phyloP scores from a whole-genome alignment of 1,140 invertebrate genomes.

The Cepaea nemoralis region DNA sequence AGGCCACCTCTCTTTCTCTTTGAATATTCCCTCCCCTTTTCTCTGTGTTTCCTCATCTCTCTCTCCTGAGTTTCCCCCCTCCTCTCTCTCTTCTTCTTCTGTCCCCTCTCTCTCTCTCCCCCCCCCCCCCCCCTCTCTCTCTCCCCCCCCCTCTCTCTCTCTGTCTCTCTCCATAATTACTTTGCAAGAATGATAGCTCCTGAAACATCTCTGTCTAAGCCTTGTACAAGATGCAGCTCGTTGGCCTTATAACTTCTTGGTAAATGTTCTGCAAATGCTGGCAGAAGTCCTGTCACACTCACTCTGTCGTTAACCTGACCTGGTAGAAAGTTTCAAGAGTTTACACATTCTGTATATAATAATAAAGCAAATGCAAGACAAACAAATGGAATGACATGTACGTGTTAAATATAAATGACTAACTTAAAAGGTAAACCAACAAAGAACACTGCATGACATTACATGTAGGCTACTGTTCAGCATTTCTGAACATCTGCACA shows the following conservation, averaged over 20 bases:
- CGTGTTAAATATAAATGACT: no score
- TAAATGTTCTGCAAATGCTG: constrained; percentile 61
- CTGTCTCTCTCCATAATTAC: constrained; percentile 51
- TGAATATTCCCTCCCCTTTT: not conserved
- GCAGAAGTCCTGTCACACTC: constrained; percentile 67
- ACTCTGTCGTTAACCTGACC: constrained; percentile 45
- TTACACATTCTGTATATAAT: no score
- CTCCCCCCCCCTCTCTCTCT: no score
- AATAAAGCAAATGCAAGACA: no score
- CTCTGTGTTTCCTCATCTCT: not conserved
- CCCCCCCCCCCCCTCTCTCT: no score
- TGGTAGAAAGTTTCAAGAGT: no score
- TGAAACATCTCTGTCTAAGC: constrained; percentile 75
- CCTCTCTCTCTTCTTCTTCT: not conserved
- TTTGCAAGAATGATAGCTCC: constrained; percentile 72
- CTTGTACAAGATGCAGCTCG: constrained; percentile 73
- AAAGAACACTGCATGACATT: no score
- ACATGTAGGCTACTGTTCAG: no score
- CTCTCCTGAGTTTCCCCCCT: not conserved
- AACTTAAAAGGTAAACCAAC: no score
- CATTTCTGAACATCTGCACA: no score
- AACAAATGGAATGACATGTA: no score
- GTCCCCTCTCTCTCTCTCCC: not conserved
- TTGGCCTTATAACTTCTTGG: constrained; percentile 28
- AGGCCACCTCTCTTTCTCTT: not conserved